Percentiles rank a stretch among this genome's conserved stretches.
phyloP scores from a whole-genome alignment of 2,797 vertebrate genomes.

The Pseudotriccus pelzelni region DNA sequence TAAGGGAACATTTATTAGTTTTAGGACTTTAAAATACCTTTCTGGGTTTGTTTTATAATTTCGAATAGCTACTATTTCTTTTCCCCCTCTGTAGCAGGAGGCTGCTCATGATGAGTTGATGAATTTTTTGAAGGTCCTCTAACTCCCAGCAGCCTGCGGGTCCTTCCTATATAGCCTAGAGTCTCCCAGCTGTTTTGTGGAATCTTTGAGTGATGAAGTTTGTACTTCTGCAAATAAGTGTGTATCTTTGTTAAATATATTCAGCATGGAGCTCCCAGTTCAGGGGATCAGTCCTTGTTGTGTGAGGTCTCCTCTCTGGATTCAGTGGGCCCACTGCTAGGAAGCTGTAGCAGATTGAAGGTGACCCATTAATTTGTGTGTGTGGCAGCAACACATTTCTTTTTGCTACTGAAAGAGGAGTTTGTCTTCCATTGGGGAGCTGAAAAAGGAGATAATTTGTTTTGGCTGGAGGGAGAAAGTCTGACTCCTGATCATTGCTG shows the following conservation, averaged over 20 bases:
- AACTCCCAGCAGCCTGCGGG: background rate
- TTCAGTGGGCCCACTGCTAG: background rate
- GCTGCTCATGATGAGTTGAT: accelerated
- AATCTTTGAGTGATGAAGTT: background rate
- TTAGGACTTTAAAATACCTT: background rate
- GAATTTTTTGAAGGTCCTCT: background rate
- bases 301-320: background rate
- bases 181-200: background rate
- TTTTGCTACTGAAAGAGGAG: background rate
- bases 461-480: background rate
- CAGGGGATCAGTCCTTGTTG: accelerated
- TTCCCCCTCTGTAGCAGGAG: background rate
- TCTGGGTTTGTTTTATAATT: background rate
- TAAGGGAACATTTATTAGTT: background rate
- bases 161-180: background rate
- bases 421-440: background rate
- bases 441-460: background rate
- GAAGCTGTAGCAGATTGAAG: background rate
- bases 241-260: accelerated
- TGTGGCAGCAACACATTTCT: background rate
- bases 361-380: background rate
- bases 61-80: background rate
- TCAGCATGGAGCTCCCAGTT: background rate
- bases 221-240: background rate
- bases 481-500: background rate